These are phyloP conservation scores for Caenorhabditis sulstoni DNA, from an alignment of 2,888 invertebrate genomes.

Conservation along the genomic window DNA sequence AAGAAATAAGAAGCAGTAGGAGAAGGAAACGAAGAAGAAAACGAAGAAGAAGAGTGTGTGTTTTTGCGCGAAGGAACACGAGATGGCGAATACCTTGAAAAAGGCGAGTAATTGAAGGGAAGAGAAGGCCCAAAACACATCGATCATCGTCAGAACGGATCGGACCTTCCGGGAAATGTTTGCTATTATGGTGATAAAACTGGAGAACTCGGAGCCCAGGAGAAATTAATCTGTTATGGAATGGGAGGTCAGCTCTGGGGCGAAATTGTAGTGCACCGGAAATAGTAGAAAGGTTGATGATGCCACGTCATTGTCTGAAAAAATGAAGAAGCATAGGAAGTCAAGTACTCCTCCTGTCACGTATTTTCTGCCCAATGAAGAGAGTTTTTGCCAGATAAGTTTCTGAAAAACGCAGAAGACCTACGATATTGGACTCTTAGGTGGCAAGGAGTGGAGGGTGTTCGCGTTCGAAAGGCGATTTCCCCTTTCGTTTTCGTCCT, in stretches of 20 bases:
- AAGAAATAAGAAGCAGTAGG: slow-evolving; percentile 13
- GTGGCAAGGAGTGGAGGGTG: no score
- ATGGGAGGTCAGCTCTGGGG: no score
- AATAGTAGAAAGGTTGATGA: no score
- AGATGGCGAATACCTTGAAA: slow-evolving; percentile 2
- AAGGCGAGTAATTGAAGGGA: slow-evolving; percentile 21
- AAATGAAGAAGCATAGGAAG: no score
- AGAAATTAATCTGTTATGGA: no score
- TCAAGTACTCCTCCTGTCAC: neutral
- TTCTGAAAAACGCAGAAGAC: no score
- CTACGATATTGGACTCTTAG: no score
- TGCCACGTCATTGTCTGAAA: no score
- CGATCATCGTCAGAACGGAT: neutral
- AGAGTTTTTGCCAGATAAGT: neutral
- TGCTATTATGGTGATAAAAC: neutral
- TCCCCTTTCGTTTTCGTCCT: no score
- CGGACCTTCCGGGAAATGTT: neutral
- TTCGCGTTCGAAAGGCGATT: no score
- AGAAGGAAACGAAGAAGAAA: slow-evolving; percentile 10
- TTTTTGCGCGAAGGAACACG: slow-evolving; percentile 5
- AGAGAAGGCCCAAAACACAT: neutral
- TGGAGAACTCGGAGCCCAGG: no score
- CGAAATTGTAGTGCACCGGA: no score
- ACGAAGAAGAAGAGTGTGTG: slow-evolving; percentile 17
- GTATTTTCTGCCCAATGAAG: neutral